A percentile compares a stretch with the other conserved stretches of the same genome.
phyloP scores from a whole-genome alignment of 1,140 invertebrate species.

The Sarcophaga bullata region DNA sequence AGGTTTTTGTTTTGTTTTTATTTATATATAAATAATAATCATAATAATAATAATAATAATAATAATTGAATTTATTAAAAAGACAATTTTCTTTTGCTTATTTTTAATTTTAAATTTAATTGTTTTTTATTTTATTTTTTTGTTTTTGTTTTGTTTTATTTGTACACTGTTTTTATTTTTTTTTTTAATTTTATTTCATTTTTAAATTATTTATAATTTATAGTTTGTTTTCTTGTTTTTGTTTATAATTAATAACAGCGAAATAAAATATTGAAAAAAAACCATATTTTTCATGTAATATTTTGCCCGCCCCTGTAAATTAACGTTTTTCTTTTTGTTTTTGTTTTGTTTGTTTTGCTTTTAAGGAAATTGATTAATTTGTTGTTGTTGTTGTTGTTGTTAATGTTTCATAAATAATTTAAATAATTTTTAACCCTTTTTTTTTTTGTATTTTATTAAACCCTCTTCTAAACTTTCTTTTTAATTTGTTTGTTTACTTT shows the following conservation, averaged over 20 bases:
- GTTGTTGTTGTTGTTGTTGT: background rate
- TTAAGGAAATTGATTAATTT: constrained; percentile 34
- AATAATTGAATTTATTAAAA: background rate
- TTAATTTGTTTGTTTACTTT: constrained; percentile 20
- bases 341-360: background rate
- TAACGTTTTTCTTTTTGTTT: no score
- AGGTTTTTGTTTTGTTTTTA: background rate
- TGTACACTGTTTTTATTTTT: background rate
- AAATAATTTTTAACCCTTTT: background rate
- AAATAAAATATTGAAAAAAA: constrained; percentile 26
- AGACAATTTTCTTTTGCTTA: background rate
- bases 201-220: background rate
- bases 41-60: background rate
- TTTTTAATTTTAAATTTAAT: background rate
- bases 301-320: constrained; percentile 30
- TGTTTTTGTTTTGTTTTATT: background rate
- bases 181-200: background rate
- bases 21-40: background rate
- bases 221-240: constrained; percentile 1
- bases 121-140: background rate
- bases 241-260: background rate
- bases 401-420: constrained; percentile 14
- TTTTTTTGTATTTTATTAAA: constrained; percentile 25
- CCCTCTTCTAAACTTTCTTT: background rate
- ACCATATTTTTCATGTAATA: background rate